A percentile compares a stretch with the other conserved stretches of the same genome.
Conservation (phyloP, 1,140 invertebrate genomes). For the Drosophila guanche region DNA sequence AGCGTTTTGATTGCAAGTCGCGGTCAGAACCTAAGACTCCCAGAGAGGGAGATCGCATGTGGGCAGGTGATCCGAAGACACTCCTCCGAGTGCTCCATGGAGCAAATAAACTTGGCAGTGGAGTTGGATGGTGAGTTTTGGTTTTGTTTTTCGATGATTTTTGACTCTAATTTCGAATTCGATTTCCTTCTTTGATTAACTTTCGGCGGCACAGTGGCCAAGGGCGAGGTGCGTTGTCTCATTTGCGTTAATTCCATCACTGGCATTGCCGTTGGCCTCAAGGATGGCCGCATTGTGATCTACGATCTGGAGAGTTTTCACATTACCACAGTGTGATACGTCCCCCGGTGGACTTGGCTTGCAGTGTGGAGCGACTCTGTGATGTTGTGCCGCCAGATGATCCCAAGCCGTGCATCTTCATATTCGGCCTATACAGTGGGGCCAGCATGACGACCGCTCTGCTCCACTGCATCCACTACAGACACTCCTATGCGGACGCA, state of each 20-base stretch:
- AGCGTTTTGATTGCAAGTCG: background rate
- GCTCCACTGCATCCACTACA: conserved; percentile 84
- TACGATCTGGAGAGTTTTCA: conserved; percentile 60
- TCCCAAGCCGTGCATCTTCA: conserved; percentile 88
- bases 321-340: conserved; percentile 32
- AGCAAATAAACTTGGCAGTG: conserved; percentile 15
- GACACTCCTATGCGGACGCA: conserved; percentile 33
- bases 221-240: conserved; percentile 28
- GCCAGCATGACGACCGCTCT: conserved; percentile 56
- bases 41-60: background rate
- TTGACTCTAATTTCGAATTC: too few species aligned
- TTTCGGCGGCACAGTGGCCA: conserved; percentile 15
- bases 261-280: conserved; percentile 59
- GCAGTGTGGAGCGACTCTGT: conserved; percentile 33
- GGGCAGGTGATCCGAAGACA: background rate
- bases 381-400: conserved; percentile 88
- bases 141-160: too few species aligned
- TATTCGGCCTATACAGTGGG: conserved; percentile 85
- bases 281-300: conserved; percentile 63
- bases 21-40: background rate
- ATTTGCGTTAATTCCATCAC: conserved; percentile 43
- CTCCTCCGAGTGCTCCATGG: background rate
- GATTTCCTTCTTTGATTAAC: background rate
- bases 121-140: conserved; percentile 48
- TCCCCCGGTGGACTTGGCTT: background rate